Conservation (phyloP, 2,797 vertebrate genomes). For the Bryconaethiops microstoma region DNA sequence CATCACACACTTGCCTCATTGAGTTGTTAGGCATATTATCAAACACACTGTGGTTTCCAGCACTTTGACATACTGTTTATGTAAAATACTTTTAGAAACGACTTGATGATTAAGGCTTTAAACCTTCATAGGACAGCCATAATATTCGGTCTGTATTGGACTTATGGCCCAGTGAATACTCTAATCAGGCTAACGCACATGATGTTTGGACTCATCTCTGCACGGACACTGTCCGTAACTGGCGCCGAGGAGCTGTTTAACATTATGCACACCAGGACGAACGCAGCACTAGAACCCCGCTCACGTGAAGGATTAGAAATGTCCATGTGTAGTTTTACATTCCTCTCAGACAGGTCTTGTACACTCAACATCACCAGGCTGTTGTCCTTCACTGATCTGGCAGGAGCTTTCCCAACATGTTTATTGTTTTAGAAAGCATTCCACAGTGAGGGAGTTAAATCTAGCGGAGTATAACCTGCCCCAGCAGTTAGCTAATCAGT, state of each 20-base stretch:
- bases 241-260: too few relatives aligned
- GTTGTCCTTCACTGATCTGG: not conserved
- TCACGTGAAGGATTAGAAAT: not conserved
- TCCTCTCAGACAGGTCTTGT: not conserved
- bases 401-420: conserved; percentile 13
- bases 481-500: conserved; percentile 4
- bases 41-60: too few relatives aligned
- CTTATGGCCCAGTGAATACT: not conserved
- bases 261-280: not conserved
- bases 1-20: too few relatives aligned
- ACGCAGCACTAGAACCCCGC: too few relatives aligned
- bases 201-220: not conserved
- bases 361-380: not conserved
- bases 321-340: too few relatives aligned
- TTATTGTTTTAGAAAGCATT: conserved; percentile 30
- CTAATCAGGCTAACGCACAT: not conserved
- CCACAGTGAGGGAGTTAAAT: conserved; percentile 23
- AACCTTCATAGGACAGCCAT: not conserved
- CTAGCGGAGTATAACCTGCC: conserved; percentile 20
- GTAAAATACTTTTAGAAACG: too few relatives aligned
- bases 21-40: too few relatives aligned
- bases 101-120: too few relatives aligned
- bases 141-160: not conserved
- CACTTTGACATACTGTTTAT: too few relatives aligned
- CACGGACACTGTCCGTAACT: not conserved